phyloP scores from a whole-genome alignment of 2,113 vertebrate species.

The Toxostoma redivivum region DNA sequence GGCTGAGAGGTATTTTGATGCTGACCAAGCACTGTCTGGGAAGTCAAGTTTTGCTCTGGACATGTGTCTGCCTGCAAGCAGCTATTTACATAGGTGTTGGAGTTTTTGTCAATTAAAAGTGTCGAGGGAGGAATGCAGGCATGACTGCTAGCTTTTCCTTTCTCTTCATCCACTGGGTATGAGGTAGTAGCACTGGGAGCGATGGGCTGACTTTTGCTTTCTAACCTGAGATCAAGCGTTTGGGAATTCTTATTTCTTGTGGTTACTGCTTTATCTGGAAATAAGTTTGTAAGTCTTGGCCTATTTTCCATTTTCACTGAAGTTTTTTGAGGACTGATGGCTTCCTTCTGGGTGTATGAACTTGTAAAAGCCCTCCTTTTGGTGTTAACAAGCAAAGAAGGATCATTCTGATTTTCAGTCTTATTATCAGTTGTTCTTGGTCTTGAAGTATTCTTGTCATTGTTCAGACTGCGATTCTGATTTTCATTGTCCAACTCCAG shows the following conservation, averaged over 20 bases:
- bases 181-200: neutral
- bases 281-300: neutral
- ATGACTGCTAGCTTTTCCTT: neutral
- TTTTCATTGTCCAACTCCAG: neutral
- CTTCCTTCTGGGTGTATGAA: neutral
- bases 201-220: neutral
- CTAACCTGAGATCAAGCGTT: neutral
- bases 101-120: conserved; percentile 22
- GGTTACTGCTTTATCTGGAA: conserved; percentile 13
- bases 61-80: neutral
- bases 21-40: neutral
- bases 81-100: neutral
- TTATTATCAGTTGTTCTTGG: neutral
- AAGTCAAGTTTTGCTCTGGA: conserved; percentile 8
- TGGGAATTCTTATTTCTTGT: conserved; percentile 38
- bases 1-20: conserved; percentile 24
- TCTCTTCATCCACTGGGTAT: neutral
- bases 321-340: neutral
- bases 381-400: neutral
- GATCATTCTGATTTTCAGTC: neutral
- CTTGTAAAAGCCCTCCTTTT: neutral
- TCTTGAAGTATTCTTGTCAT: neutral
- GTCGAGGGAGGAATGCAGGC: neutral
- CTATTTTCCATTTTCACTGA: neutral
- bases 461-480: neutral